Conservation (phyloP, 2,113 vertebrate species). For the Hyla sarda region DNA sequence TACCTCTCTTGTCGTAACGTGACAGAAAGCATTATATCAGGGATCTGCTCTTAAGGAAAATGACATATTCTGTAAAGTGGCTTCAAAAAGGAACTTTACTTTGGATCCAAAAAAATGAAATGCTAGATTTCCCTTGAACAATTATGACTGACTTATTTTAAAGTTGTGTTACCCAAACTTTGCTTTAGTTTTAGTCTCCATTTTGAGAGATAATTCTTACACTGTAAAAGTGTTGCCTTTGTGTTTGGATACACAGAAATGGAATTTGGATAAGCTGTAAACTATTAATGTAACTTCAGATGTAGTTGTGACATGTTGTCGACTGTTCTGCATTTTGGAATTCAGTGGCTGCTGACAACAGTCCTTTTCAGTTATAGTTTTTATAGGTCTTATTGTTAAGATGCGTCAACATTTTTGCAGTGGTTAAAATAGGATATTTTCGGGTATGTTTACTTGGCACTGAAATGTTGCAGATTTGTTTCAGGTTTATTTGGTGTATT, state of each 20-base stretch:
- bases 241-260: not conserved
- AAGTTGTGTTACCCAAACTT: constrained; percentile 12
- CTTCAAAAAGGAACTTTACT: not conserved
- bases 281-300: not conserved
- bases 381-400: not conserved
- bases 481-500: no score
- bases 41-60: not conserved
- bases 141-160: constrained; percentile 33
- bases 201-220: not conserved
- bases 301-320: not conserved
- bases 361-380: not conserved
- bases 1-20: not conserved
- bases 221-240: constrained; percentile 1
- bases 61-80: not conserved
- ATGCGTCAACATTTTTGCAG: not conserved
- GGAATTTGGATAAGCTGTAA: not conserved
- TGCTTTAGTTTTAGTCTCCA: constrained; percentile 19
- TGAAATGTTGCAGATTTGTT: no score
- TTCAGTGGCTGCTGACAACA: not conserved
- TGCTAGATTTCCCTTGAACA: not conserved
- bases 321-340: not conserved
- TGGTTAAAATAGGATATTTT: not conserved
- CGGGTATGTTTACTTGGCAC: no score
- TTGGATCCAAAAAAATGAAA: not conserved
- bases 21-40: not conserved